Evolutionary conservation across 2,113 vertebrate species (phyloP), one percentile per base, ranked within the genome.

Genomic region (Lamprotornis superbus): DNA sequence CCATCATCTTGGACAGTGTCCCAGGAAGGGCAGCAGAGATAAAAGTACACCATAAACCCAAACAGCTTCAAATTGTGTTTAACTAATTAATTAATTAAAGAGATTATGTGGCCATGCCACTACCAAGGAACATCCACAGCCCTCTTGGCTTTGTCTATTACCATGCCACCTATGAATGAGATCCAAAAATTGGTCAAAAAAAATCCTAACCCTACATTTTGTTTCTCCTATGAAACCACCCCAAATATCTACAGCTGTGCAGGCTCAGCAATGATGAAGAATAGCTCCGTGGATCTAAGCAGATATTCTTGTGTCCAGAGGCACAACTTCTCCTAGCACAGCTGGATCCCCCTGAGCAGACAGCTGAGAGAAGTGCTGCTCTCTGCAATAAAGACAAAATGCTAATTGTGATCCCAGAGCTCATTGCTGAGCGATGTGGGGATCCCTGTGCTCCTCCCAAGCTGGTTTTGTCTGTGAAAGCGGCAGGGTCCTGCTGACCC

Each of bases 41-140:
- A 56, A 60, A 90, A 94, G 60, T 10, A 60, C 39, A 81, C n/a
- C 49, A 81, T 39, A 80, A 93, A 92, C 19, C 22, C 0, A 35
- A 68, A 17, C 69, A 87, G 44, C 91, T 70, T 79, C 81, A 89
- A 86, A 59, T 33, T 5, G 35, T n/a, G 47, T 16, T 81, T 42
- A 33, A 92, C 83, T 75, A 47, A 94, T 87, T 77, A 40, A 94
- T 84, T 78, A 80, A 90, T 87, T 81, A 47, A 68, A 83, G 64
- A 47, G 20, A 55, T 83, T 33, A 57, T 12, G 23, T 24, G 63
- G 16, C 57, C 46, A 53, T 24, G 20, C 21, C 71, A 37, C 1
- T 1, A 21, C 56, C 71, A 68, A 55, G 37, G 50, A 73, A 63
- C 46, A 42, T n/a, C 42, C n/a, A 49, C 22, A 50, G 57, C 10